Base-by-base conservation (phyloP, 2,113 vertebrate genomes). In the Loxodonta africana region DNA sequence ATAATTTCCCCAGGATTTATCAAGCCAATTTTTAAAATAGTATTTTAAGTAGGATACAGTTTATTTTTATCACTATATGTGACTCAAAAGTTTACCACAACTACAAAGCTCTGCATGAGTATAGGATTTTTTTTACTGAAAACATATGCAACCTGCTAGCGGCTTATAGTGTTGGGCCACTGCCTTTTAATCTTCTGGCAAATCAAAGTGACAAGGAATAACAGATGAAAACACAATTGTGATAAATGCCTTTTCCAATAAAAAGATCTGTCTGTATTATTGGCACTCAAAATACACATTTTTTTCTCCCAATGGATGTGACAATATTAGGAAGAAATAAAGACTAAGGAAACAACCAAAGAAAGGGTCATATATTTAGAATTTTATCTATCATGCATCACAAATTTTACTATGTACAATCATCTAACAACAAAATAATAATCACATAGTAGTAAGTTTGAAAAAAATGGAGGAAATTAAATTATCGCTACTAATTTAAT, bases 41-140 rank as follows among this genome's bases (percentile, higher is more conserved):
- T 18, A 85, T 14, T 89, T 81, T 28, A 18, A 67, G 30, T 48
- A 74, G 25, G 10, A 62, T 71, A 8, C 10, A 62, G 71, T 53
- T 65, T 93, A 53, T 83, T 91, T 94, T 94, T n/a, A 57, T 51
- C 76, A 82, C 11, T 20, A 30, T 94, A 33, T 20, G 37, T 10
- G 48, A 21, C 11, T 41, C 5, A 60, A 82, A 90, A 65, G 8
- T 51, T 65, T 67, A 76, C 23, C 46, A 1, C 46, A 86, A 74
- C 44, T 67, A 77, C 26, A 21, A 71, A 71, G 41, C 14, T 62
- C 44, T n/a, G 1, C 10, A 23, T 46, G 14, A 91, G 8, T 14
- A 9, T 51, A 74, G 4, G 30, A 88, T 63, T 57, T 78, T 88
- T 15, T 15, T 78, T 53, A 51, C 41, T 63, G 6, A 87, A 91